Base-by-base conservation (phyloP, 2,113 vertebrate genomes). In the Pelecanoides urinatrix region DNA sequence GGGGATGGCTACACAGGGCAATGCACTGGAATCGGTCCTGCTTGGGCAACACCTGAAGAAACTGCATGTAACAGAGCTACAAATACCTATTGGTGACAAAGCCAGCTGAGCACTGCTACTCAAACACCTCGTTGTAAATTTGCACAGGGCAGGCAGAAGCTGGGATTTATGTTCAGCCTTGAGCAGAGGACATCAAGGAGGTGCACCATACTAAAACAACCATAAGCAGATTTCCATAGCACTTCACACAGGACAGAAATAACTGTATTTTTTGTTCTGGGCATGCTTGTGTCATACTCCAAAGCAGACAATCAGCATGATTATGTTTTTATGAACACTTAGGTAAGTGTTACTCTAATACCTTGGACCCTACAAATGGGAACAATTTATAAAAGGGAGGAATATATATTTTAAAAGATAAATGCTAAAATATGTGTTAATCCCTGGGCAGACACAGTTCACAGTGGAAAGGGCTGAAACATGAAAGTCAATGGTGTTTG, bases 201-300 rank as follows among this genome's bases (percentile, higher is more conserved):
- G 22, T 10, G 18, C 16, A 65, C 20, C 14, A 10, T 20, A n/a
- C 14, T 49, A 13, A 76, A 85, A 53, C 14, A 78, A 56, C 9
- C 25, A 45, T 21, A 17, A 59, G n/a, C 7, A 68, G 38, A 66
- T 88, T 63, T 63, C 29, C 40, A 52, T 9, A 49, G 29, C 32
- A 25, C 18, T 79, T 50, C 58, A 72, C 20, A 72, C n/a, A 67
- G 26, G 50, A 34, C 7, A 72, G 36, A 68, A 71, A 70, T 36
- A 11, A 27, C 20, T 11, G 5, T 0, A 0, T 1, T 25, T 62
- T 62, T 20, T 65, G 11, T 65, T 59, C 30, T 29, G 26, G 23
- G 6, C 11, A 20, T n/a, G 16, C 5, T 67, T 55, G 9, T 42
- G 34, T 71, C 47, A 11, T 59, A 67, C 22, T 71, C 52, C 45